A percentile compares a stretch with the other conserved stretches of the same genome.
These are phyloP conservation scores for Aepyceros melampus DNA, from an alignment of 2,113 vertebrate genomes.

Conservation along the genomic window DNA sequence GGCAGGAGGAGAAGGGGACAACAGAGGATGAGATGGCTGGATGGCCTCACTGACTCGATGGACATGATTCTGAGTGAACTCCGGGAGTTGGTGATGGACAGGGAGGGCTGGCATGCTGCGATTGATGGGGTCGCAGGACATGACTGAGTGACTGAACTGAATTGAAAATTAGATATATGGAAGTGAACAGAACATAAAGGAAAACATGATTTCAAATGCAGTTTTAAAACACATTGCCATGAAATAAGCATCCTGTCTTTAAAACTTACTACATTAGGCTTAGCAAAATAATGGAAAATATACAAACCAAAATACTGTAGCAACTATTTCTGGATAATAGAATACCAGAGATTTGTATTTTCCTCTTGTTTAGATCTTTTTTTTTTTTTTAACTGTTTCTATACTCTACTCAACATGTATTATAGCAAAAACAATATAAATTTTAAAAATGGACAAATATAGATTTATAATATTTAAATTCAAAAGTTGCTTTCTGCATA, in stretches of 20 bases:
- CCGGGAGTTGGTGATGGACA: no score
- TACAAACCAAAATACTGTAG: not conserved
- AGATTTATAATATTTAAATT: not conserved
- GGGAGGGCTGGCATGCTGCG: no score
- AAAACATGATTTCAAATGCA: not conserved
- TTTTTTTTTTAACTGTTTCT: not conserved
- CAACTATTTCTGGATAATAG: not conserved
- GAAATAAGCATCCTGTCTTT: not conserved
- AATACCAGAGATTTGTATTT: not conserved
- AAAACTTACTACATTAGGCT: not conserved
- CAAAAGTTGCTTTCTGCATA: not conserved
- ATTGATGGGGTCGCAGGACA: no score
- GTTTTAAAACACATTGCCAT: not conserved
- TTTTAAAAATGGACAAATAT: not conserved
- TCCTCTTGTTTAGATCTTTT: not conserved
- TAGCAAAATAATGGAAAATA: not conserved
- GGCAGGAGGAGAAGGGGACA: no score
- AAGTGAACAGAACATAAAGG: not conserved
- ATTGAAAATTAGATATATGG: not conserved
- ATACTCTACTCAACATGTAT: not conserved
- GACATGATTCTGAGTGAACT: no score
- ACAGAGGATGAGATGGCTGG: no score
- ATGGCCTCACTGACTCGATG: no score
- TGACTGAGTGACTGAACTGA: no score
- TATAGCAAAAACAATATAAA: not conserved